Evolutionary conservation across 2,113 vertebrate species (phyloP).

Genomic region (crab-eating macaque (Macaca fascicularis)): DNA sequence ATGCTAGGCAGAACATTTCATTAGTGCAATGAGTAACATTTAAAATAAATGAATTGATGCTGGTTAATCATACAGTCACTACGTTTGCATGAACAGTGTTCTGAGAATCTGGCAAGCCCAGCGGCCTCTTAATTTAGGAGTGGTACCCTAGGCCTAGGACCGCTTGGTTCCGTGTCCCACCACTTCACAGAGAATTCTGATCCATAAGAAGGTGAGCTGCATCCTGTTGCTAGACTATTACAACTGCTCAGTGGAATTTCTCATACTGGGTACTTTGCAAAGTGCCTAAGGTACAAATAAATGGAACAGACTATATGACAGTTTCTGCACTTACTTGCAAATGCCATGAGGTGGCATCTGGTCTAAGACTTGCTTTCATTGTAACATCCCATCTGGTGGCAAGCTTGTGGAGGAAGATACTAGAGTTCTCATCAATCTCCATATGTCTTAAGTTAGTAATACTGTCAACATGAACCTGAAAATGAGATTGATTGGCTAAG

Average conservation of each 20-base stretch:
- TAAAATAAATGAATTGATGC: not conserved
- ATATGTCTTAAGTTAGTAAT: not conserved
- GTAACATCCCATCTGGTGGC: not conserved
- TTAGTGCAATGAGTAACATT: not conserved
- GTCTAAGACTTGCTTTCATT: not conserved
- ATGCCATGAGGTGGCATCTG: not conserved
- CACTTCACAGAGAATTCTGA: not conserved
- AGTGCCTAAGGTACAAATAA: not conserved
- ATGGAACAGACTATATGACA: not conserved
- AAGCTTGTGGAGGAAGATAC: not conserved
- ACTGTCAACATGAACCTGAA: not conserved
- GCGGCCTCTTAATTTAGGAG: not conserved
- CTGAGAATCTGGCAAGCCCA: not conserved
- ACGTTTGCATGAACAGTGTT: not conserved
- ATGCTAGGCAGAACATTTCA: not conserved
- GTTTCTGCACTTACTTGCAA: not conserved
- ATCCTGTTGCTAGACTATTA: not conserved
- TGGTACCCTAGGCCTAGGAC: not conserved
- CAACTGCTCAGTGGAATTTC: not conserved
- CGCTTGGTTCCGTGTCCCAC: rapidly evolving
- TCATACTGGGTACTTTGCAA: not conserved
- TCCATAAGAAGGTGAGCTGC: not conserved
- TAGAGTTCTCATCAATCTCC: not conserved
- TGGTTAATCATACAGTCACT: not conserved
- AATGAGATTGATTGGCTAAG: not conserved